Evolutionary conservation across 37 sponge, comb jelly and placozoan species (phyloP).

Genomic region (Beroe ovata): DNA sequence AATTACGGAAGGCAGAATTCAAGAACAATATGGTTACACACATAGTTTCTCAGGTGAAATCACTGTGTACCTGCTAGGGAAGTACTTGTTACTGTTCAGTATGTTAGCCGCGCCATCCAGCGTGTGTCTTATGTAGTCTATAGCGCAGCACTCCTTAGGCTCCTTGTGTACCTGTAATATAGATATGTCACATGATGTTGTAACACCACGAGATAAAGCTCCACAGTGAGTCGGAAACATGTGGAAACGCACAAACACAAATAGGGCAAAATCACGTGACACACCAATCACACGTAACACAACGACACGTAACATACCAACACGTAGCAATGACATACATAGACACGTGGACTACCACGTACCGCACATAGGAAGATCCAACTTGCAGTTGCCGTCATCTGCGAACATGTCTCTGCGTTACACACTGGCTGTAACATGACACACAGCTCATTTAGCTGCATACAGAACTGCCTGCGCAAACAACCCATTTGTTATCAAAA

Average conservation of each 20-base stretch:
- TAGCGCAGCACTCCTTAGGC: conserved; percentile 96
- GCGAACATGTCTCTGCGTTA: conserved; percentile 78
- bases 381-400: conserved; percentile 94
- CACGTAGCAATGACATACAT: no score
- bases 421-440: conserved; percentile 82
- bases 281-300: no score
- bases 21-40: no score
- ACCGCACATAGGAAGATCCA: conserved; percentile 98
- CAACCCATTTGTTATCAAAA: no score
- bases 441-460: conserved; percentile 86
- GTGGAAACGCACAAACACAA: no score
- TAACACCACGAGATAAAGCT: no score
- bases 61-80: conserved; percentile 84
- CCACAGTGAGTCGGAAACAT: no score
- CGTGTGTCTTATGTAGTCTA: conserved; percentile 98
- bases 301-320: no score
- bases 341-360: no score
- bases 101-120: conserved; percentile 93
- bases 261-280: no score
- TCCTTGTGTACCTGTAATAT: conserved; percentile 75
- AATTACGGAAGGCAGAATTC: no score
- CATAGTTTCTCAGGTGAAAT: no score
- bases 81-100: conserved; percentile 94
- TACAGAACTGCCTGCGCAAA: conserved; percentile 81
- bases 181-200: not conserved